Evolutionary conservation across 2,888 invertebrate species (phyloP), one percentile per base, ranked within the genome.

Genomic region (Temnothorax rugatulus): DNA sequence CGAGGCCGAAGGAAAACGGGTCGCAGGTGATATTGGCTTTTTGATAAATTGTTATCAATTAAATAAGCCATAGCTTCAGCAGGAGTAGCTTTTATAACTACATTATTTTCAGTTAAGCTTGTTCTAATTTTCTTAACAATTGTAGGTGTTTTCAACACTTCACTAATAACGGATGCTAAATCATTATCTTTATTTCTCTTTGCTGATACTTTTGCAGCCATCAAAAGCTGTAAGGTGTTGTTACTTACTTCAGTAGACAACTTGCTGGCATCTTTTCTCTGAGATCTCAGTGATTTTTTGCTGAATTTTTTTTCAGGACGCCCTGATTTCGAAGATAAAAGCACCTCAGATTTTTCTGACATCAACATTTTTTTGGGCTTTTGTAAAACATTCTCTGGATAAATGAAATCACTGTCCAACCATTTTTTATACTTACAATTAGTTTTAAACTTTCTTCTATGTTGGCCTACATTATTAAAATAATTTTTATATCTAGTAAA

Each of bases 391-490:
- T 34, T 63, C 63, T 63, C 4, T 15, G 63, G 63, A 38, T 63
- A 63, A 63, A 63, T 38, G 9, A 63, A 63, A 63, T 63, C n/a
- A 63, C 63, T 63, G 63, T 63, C 15, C 38, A 63, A 63, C 63
- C 63, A 63, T n/a, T 63, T 18, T 63, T 63, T 63, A 63, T 63
- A 63, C 63, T n/a, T n/a, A n/a, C n/a, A n/a, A n/a, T 63, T 63
- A 63, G 34, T 15, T 61, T 2, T 34, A 61, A 63, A 63, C 4
- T n/a, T 18, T 63, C 7, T 63, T 59, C 29, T 21, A 59, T 59
- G 13, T 63, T 9, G 18, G 18, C 38, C 29, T 38, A 63, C 63
- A 63, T 38, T 63, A 63, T 63, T 63, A 63, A 18, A 63, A 63
- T 63, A 63, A 63, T 18, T 63, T 63, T 63, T 63, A 63, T 15